A percentile compares a stretch with the other conserved stretches of the same genome.
Conservation (phyloP, 1,140 invertebrate genomes). For the Drosophila aff. region DNA sequence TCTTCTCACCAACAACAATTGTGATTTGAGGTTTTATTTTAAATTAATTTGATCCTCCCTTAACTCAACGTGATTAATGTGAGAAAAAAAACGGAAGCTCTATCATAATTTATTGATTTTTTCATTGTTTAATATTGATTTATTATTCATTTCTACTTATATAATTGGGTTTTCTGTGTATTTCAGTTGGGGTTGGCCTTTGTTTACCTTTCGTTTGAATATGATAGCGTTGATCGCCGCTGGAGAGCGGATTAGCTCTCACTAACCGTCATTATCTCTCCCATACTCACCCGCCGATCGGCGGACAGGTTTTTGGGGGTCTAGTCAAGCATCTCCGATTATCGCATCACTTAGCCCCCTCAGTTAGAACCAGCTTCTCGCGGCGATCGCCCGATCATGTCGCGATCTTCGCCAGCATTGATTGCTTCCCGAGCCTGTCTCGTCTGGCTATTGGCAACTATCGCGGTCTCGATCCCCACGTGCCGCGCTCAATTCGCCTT, state of each 20-base stretch:
- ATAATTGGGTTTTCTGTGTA: constrained; percentile 1
- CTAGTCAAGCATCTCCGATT: constrained; percentile 31
- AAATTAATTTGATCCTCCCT: neutral
- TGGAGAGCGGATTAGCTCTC: constrained; percentile 16
- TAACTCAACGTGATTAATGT: neutral
- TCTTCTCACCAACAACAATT: neutral
- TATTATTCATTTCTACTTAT: neutral
- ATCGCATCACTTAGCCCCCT: constrained; percentile 38
- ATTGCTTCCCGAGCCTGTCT: neutral
- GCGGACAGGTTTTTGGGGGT: constrained; percentile 63
- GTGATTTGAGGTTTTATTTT: neutral
- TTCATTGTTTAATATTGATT: constrained; percentile 2
- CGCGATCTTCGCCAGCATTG: constrained; percentile 38
- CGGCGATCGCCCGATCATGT: constrained; percentile 49
- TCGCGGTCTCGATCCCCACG: constrained; percentile 3
- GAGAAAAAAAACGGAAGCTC: neutral
- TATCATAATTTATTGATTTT: neutral
- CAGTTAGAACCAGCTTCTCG: constrained; percentile 63
- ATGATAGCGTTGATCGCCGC: constrained; percentile 11
- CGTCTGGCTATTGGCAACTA: constrained; percentile 18
- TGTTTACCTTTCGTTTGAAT: constrained; percentile 25
- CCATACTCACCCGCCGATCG: neutral
- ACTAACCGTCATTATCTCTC: constrained; percentile 11
- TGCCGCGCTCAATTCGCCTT: constrained; percentile 45
- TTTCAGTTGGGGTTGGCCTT: neutral